Evolutionary conservation across 1,140 invertebrate species (phyloP).

Genomic region (Aphelinus certus): DNA sequence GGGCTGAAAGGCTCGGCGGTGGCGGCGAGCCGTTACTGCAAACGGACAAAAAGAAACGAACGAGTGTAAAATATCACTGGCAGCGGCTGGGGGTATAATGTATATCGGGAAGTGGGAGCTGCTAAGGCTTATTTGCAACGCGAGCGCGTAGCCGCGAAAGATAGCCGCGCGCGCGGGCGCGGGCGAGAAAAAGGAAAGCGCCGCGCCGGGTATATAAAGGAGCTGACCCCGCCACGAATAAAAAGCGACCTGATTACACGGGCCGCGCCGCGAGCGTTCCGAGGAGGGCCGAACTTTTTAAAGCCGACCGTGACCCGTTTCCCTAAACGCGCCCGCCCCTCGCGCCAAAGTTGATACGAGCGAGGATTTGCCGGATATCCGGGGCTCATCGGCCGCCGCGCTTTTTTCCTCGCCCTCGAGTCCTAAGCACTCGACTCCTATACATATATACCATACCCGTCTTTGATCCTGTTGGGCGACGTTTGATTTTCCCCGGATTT

Average conservation of each 20-base stretch:
- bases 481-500: slow-evolving; percentile 18
- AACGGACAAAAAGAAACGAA: not conserved
- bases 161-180: not conserved
- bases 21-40: too few species aligned
- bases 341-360: too few species aligned
- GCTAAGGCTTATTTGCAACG: slow-evolving; percentile 28
- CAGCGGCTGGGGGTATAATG: not conserved
- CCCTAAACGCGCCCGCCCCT: slow-evolving; percentile 25
- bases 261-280: not conserved
- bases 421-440: too few species aligned
- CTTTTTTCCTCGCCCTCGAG: too few species aligned
- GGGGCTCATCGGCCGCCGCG: too few species aligned
- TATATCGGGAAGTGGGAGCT: not conserved
- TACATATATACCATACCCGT: too few species aligned
- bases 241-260: slow-evolving; percentile 43
- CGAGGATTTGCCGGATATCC: too few species aligned
- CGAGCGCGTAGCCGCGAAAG: slow-evolving; percentile 22
- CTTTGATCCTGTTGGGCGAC: slow-evolving; percentile 25
- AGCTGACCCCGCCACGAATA: too few species aligned
- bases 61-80: slow-evolving; percentile 15
- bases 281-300: slow-evolving; percentile 47
- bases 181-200: slow-evolving; percentile 1
- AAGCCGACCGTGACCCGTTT: slow-evolving; percentile 48
- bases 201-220: too few species aligned
- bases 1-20: too few species aligned